Percentiles rank a stretch among this genome's conserved stretches.
Evolutionary conservation across 2,113 vertebrate species (phyloP).

Genomic region (Neolamprologus brichardi): DNA sequence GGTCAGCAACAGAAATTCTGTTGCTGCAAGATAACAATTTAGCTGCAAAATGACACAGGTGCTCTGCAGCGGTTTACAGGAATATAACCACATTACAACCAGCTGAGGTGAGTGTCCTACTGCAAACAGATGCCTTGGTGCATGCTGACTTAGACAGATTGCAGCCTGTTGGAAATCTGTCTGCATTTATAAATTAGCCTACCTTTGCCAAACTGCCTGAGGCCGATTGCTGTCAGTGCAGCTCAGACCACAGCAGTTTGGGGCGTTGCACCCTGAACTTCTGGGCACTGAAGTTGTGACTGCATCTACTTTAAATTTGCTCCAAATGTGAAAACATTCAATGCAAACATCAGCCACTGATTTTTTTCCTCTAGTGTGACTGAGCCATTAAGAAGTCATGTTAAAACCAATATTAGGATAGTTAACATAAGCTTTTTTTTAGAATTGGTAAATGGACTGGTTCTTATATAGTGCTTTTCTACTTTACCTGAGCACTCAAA

Average conservation of each 20-base stretch:
- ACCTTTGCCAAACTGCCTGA: not conserved
- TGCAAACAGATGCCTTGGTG: not conserved
- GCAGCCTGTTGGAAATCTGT: not conserved
- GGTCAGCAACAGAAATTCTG: not conserved
- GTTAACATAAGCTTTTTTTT: not conserved
- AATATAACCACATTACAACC: not conserved
- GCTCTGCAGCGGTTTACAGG: not conserved
- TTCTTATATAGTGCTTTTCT: not conserved
- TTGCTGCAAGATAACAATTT: fast-evolving
- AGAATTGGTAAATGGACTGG: not conserved
- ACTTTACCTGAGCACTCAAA: not conserved
- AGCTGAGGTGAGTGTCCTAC: too few species aligned
- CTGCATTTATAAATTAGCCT: not conserved
- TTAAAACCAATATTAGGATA: not conserved
- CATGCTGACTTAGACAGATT: not conserved
- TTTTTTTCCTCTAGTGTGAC: not conserved
- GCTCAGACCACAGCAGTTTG: not conserved
- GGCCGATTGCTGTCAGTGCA: fast-evolving
- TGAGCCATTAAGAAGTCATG: not conserved
- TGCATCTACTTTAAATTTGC: not conserved
- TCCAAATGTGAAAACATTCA: not conserved
- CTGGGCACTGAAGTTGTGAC: not conserved
- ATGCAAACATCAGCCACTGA: not conserved
- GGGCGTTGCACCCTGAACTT: not conserved
- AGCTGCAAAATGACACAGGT: not conserved